A percentile compares a stretch with the other conserved stretches of the same genome.
phyloP scores from a whole-genome alignment of 2,113 vertebrate genomes.

The Monarcha castaneiventris region DNA sequence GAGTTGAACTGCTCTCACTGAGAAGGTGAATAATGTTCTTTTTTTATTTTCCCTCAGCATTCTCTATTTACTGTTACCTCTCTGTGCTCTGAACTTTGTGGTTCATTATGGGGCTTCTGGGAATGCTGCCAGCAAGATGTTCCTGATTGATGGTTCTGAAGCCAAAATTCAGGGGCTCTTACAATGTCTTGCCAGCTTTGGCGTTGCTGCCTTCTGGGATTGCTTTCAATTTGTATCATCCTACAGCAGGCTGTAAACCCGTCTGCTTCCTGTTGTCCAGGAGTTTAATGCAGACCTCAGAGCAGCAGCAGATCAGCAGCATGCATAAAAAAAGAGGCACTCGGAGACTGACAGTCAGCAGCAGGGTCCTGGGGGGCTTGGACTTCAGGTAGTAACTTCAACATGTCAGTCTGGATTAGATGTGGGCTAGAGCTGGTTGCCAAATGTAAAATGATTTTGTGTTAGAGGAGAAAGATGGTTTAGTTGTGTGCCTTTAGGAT shows the following conservation, averaged over 20 bases:
- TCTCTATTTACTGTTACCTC: conserved; percentile 31
- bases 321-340: background rate
- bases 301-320: conserved; percentile 20
- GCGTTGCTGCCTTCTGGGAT: conserved; percentile 25
- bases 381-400: conserved; percentile 24
- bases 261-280: conserved; percentile 39
- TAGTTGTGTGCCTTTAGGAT: conserved; percentile 22
- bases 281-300: conserved; percentile 53
- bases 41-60: background rate
- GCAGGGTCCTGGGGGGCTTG: background rate
- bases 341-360: background rate
- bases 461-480: conserved; percentile 1
- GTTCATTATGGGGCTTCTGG: conserved; percentile 64
- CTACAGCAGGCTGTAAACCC: conserved; percentile 36
- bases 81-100: conserved; percentile 48
- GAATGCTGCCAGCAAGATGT: background rate
- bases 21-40: background rate
- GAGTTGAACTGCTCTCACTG: conserved; percentile 4
- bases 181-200: conserved; percentile 34
- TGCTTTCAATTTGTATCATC: conserved; percentile 52
- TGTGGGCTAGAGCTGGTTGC: background rate
- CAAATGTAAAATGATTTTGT: conserved; percentile 41
- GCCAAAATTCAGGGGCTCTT: conserved; percentile 49
- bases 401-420: conserved; percentile 50
- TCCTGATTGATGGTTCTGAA: conserved; percentile 54